These are phyloP conservation scores for Dendroctonus ponderosae DNA, from an alignment of 1,140 invertebrate species.

Conservation along the genomic window DNA sequence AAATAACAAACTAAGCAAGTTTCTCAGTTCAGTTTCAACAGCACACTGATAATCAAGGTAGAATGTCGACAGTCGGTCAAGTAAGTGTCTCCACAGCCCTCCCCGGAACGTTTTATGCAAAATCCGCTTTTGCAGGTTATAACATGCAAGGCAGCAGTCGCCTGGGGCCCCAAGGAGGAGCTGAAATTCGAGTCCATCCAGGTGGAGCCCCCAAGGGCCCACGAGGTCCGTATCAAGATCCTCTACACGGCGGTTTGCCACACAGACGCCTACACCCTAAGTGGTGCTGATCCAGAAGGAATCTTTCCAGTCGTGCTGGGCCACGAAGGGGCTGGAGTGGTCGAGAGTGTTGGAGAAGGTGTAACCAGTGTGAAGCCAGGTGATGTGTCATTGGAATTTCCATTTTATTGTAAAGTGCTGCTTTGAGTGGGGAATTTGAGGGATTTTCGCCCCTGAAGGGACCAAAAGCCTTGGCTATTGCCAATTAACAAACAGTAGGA, in stretches of 20 bases:
- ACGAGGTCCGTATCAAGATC: slow-evolving; percentile 83
- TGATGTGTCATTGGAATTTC: slow-evolving; percentile 42
- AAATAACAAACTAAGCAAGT: no score
- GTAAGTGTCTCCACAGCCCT: slow-evolving; percentile 13
- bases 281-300: slow-evolving; percentile 92
- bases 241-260: slow-evolving; percentile 92
- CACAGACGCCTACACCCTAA: slow-evolving; percentile 93
- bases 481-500: no score
- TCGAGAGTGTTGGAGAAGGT: slow-evolving; percentile 93
- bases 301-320: slow-evolving; percentile 90
- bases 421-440: no score
- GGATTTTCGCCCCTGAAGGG: no score
- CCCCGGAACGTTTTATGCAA: background rate
- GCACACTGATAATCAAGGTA: background rate
- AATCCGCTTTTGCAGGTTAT: slow-evolving; percentile 55
- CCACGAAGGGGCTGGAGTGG: slow-evolving; percentile 93
- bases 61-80: slow-evolving; percentile 30
- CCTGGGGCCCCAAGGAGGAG: slow-evolving; percentile 86
- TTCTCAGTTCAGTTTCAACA: no score
- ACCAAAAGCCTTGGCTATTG: no score
- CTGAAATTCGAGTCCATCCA: slow-evolving; percentile 87
- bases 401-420: no score
- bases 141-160: slow-evolving; percentile 86
- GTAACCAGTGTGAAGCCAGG: slow-evolving; percentile 83
- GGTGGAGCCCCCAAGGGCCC: slow-evolving; percentile 90